Percentiles rank a stretch among this genome's conserved stretches.
These are phyloP conservation scores for Myotis pilosus DNA, from an alignment of 2,797 vertebrate species.

Conservation along the genomic window DNA sequence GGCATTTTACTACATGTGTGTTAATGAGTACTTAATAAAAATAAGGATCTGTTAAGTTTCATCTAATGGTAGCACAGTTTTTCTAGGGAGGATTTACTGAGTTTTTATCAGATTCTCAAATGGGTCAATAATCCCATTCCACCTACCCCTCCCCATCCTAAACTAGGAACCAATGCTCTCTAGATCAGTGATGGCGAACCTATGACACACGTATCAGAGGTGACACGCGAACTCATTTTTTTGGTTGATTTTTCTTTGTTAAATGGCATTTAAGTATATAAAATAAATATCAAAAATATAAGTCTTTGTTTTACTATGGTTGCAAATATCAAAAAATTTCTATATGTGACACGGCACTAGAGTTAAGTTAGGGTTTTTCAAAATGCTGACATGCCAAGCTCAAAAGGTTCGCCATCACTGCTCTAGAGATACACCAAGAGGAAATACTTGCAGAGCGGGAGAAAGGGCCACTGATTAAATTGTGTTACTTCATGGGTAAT, in stretches of 20 bases:
- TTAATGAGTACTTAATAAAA: background rate
- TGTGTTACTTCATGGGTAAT: background rate
- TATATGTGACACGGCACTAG: no score
- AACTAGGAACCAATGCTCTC: background rate
- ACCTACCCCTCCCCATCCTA: background rate
- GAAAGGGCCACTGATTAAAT: background rate
- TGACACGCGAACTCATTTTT: no score
- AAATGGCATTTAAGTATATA: no score
- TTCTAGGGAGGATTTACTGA: background rate
- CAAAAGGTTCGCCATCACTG: no score
- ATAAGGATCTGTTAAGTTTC: background rate
- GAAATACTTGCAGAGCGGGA: background rate
- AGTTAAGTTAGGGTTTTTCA: no score
- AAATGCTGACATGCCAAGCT: no score
- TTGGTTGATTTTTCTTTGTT: no score
- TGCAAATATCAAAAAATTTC: no score
- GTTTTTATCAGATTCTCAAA: conserved; percentile 10
- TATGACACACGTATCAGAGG: no score
- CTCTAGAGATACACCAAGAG: background rate
- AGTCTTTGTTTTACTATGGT: no score
- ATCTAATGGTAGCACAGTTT: background rate
- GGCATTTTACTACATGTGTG: background rate
- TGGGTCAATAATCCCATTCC: background rate
- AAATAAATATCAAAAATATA: no score
- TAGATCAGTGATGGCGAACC: background rate